These are phyloP conservation scores for Corbicula japonica DNA, from an alignment of 2,888 invertebrate species.

Conservation along the genomic window DNA sequence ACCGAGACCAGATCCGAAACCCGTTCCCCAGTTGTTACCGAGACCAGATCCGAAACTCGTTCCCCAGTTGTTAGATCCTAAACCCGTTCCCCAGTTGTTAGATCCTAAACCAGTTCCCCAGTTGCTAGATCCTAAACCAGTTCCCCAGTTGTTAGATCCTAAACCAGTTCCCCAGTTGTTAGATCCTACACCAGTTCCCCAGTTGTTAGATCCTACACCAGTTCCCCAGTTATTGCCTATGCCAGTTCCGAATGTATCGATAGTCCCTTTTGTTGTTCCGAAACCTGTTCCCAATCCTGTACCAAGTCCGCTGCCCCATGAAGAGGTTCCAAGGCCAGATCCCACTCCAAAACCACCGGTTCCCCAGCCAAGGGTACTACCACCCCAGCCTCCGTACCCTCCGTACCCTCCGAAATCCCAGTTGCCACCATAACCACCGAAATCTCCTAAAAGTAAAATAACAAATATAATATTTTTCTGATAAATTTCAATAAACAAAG, in stretches of 20 bases:
- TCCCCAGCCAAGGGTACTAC: neutral
- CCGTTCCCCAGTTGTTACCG: neutral
- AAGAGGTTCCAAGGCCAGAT: neutral
- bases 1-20: neutral
- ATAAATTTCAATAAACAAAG: no score
- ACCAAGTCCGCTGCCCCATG: neutral
- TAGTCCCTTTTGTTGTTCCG: conserved; percentile 19
- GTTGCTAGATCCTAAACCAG: neutral
- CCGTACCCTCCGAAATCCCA: no score
- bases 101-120: no score
- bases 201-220: conserved; percentile 2
- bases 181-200: neutral
- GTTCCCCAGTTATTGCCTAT: conserved; percentile 1
- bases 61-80: neutral
- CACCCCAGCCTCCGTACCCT: conserved; percentile 6
- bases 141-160: neutral
- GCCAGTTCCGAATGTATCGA: conserved; percentile 33
- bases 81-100: conserved; percentile 8
- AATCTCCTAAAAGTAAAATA: no score
- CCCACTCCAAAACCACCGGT: conserved; percentile 7
- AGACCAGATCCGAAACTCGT: neutral
- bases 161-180: conserved; percentile 16
- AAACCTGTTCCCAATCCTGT: conserved; percentile 17
- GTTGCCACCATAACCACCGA: no score
- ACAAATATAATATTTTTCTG: no score